Evolutionary conservation across 1,140 invertebrate genomes (phyloP).

Genomic region (Drosophila oshimai): DNA sequence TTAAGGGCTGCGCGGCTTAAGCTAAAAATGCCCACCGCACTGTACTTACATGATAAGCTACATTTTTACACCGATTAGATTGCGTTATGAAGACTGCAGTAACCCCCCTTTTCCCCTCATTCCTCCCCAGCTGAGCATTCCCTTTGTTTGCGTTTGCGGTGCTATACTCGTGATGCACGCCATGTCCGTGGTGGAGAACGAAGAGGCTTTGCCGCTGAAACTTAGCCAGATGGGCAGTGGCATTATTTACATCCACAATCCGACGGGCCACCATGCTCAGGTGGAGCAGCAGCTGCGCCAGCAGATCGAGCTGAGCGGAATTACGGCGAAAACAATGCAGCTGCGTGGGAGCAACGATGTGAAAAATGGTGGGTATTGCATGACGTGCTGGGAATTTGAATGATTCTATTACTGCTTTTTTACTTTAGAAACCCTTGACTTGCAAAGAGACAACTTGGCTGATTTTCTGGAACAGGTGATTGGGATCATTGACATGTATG

Average conservation of each 20-base stretch:
- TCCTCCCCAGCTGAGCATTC: constrained; percentile 39
- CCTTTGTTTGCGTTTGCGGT: constrained; percentile 27
- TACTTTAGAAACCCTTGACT: constrained; percentile 37
- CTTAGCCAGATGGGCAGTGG: constrained; percentile 50
- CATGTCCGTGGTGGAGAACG: constrained; percentile 54
- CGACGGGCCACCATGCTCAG: constrained; percentile 32
- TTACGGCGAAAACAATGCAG: constrained; percentile 32
- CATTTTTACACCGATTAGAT: not conserved
- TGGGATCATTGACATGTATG: constrained; percentile 57
- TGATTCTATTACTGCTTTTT: not conserved
- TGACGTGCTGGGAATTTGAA: not conserved
- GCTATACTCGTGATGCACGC: constrained; percentile 59
- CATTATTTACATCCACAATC: constrained; percentile 58
- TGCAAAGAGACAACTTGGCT: constrained; percentile 61
- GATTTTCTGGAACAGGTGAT: constrained; percentile 66
- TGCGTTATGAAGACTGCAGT: not conserved
- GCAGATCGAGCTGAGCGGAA: constrained; percentile 50
- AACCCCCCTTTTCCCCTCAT: not conserved
- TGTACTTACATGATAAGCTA: not conserved
- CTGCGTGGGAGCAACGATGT: constrained; percentile 32
- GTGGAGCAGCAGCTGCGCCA: constrained; percentile 51
- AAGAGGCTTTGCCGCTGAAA: constrained; percentile 44
- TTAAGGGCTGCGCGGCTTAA: not conserved
- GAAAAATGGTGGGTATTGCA: constrained; percentile 21
- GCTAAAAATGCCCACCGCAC: too few species aligned